Base-by-base conservation (phyloP, 1,140 invertebrate species). In the Cryptotermes secundus region DNA sequence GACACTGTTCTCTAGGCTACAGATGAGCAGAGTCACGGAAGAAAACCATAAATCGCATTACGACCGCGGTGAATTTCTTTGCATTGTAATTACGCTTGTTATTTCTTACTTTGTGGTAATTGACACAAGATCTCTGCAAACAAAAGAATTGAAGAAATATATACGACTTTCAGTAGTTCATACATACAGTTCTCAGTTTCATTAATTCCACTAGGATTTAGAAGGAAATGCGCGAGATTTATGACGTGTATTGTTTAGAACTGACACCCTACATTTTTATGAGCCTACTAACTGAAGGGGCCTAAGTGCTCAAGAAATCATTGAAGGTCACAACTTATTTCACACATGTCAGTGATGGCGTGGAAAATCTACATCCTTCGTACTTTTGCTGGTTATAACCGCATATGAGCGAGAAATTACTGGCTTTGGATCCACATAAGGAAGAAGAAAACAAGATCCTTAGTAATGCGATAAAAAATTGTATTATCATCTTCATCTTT, bases 121-220 rank as follows among this genome's bases (percentile, higher is more conserved):
- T 72, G 59, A 72, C 59, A 72, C 26, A 72, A 72, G 19, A 72
- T n/a, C 31, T 31, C 3, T 4, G 59, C 59, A 72, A 49, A 72
- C 59, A 72, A 72, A 72, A 14, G 59, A 72, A 72, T 72, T n/a
- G 59, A 72, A 31, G 59, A n/a, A 6, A 65, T 65, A 65, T n/a
- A 65, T 49, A 19, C 16, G 45, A 31, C 59, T 72, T 72, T n/a
- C 59, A 0, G 59, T 72, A 6, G 59, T 72, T 31, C 31, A 31
- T 31, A 31, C 26, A 26, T 22, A 19, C 19, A 19, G 38, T 42
- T 42, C 38, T 42, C 45, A 19, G 45, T 49, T 49, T 49, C 45
- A 72, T 72, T 72, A 72, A 72, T 72, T 72, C 59, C 59, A 72
- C 26, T 72, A 26, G 45, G 59, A 72, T 72, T 72, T 72, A 72